phyloP scores from a whole-genome alignment of 2,113 vertebrate species.

The Bungarus multicinctus region DNA sequence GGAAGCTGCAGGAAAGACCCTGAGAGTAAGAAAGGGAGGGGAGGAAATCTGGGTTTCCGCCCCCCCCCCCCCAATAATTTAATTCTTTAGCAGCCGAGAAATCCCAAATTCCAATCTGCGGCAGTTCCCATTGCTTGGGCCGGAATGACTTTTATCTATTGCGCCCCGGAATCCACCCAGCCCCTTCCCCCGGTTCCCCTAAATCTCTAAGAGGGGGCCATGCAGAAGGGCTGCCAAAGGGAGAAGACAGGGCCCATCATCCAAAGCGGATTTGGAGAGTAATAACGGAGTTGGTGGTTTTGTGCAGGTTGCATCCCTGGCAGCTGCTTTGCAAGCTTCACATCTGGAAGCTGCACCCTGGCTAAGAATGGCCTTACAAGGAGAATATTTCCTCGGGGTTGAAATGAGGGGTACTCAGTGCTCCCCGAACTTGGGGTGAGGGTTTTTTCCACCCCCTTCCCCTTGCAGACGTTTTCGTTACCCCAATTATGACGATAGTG shows the following conservation, averaged over 20 bases:
- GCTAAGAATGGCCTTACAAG: background rate
- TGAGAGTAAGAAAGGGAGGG: background rate
- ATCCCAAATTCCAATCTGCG: background rate
- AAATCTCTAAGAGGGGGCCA: background rate
- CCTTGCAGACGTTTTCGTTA: no score
- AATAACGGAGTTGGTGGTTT: background rate
- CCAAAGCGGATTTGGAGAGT: no score
- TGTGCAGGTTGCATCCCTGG: background rate
- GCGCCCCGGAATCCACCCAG: no score
- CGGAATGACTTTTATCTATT: background rate
- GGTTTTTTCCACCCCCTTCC: no score
- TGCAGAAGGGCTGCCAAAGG: background rate
- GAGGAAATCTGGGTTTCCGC: no score
- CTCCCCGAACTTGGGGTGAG: no score
- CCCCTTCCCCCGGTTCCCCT: no score
- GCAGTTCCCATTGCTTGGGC: background rate
- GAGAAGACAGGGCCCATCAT: no score
- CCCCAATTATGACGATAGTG: rapidly evolving
- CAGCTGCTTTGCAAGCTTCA: background rate
- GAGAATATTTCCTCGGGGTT: no score
- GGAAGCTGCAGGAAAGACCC: background rate
- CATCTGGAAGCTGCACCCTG: background rate
- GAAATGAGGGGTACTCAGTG: no score
- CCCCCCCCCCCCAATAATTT: background rate
- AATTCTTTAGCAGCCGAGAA: background rate